Evolutionary conservation across 2,797 vertebrate genomes (phyloP).

Genomic region (Mallotus villosus): DNA sequence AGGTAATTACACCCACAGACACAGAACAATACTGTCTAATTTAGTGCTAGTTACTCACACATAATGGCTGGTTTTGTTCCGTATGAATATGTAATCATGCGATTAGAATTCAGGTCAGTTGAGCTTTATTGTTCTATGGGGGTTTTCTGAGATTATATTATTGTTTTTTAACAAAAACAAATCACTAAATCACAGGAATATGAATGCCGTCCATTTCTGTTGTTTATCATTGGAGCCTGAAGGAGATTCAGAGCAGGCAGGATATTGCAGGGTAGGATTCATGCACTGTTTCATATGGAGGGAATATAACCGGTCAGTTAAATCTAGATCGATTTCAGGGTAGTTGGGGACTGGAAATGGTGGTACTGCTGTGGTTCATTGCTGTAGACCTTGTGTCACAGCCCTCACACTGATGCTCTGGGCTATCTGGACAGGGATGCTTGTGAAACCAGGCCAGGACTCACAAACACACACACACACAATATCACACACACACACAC

Average conservation of each 20-base stretch:
- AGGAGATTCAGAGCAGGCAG: background rate
- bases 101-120: conserved; percentile 57
- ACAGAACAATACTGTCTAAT: conserved; percentile 44
- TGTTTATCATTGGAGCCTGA: background rate
- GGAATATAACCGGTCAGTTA: too few species aligned
- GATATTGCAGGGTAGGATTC: background rate
- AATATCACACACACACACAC: conserved; percentile 8
- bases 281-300: too few species aligned
- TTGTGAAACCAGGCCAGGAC: background rate
- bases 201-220: background rate
- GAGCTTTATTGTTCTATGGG: conserved; percentile 3
- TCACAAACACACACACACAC: background rate
- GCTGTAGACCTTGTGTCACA: background rate
- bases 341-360: too few species aligned
- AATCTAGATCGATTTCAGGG: too few species aligned
- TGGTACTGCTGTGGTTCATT: background rate
- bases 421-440: background rate
- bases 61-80: conserved; percentile 33
- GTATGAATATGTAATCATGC: conserved; percentile 52
- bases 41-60: conserved; percentile 47
- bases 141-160: background rate
- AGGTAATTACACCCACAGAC: conserved; percentile 53
- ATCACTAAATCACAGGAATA: conserved; percentile 10
- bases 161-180: background rate
- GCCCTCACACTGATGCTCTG: background rate